Conservation (phyloP, 2,888 invertebrate species). For the Acronicta psi region DNA sequence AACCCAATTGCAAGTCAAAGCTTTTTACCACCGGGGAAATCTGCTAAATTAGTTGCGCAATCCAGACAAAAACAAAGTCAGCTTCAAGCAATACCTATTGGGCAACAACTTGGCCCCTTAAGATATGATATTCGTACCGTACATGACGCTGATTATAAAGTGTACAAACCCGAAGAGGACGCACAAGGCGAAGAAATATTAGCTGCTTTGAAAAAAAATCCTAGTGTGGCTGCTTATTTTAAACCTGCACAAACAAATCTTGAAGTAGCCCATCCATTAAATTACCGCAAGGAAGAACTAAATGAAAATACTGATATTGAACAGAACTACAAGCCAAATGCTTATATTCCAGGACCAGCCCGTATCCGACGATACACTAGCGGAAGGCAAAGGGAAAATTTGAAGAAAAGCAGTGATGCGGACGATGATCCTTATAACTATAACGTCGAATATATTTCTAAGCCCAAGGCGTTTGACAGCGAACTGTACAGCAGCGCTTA, state of each 20-base stretch:
- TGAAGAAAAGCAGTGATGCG: slow-evolving; percentile 75
- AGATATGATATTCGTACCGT: slow-evolving; percentile 84
- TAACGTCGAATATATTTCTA: slow-evolving; percentile 82
- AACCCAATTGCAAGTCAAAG: slow-evolving; percentile 85
- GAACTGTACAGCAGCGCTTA: slow-evolving; percentile 83
- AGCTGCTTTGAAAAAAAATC: slow-evolving; percentile 82
- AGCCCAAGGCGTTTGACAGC: slow-evolving; percentile 86
- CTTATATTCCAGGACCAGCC: slow-evolving; percentile 84
- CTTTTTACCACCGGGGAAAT: slow-evolving; percentile 73
- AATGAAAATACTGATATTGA: slow-evolving; percentile 75
- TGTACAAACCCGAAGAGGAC: slow-evolving; percentile 82
- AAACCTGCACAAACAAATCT: slow-evolving; percentile 80
- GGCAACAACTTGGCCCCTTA: slow-evolving; percentile 74
- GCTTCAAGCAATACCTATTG: slow-evolving; percentile 62
- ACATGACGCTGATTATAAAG: slow-evolving; percentile 85
- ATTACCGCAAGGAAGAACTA: slow-evolving; percentile 81
- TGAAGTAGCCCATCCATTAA: slow-evolving; percentile 81
- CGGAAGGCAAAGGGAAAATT: slow-evolving; percentile 79
- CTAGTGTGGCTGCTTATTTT: slow-evolving; percentile 82
- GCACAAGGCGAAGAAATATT: slow-evolving; percentile 81
- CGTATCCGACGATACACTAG: slow-evolving; percentile 86
- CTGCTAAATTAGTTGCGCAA: slow-evolving; percentile 75
- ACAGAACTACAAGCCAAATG: slow-evolving; percentile 84
- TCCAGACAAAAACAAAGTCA: slow-evolving; percentile 64
- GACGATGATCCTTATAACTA: slow-evolving; percentile 87